These are phyloP conservation scores for Chromobotia macracanthus DNA, from an alignment of 2,797 vertebrate genomes.

Conservation along the genomic window DNA sequence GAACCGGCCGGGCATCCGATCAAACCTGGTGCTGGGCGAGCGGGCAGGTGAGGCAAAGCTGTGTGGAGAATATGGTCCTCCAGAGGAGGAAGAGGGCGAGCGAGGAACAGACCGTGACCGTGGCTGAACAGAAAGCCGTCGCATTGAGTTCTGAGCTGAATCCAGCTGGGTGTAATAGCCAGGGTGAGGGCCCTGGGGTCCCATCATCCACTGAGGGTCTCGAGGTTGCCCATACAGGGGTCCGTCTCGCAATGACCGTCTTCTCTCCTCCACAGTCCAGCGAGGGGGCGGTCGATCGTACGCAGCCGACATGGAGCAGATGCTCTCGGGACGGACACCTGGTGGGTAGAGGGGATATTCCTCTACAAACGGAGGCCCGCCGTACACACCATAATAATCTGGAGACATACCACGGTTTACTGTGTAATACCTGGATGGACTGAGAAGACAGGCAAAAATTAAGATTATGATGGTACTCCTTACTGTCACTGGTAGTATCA, in stretches of 20 bases:
- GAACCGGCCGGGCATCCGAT: slow-evolving; percentile 74
- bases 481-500: no score
- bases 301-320: slow-evolving; percentile 88
- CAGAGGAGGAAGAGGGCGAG: slow-evolving; percentile 87
- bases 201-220: slow-evolving; percentile 62
- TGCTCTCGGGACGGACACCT: slow-evolving; percentile 88
- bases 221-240: slow-evolving; percentile 64
- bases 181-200: slow-evolving; percentile 60
- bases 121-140: slow-evolving; percentile 89
- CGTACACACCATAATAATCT: slow-evolving; percentile 83
- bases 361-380: slow-evolving; percentile 82
- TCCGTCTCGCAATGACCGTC: slow-evolving; percentile 83
- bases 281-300: slow-evolving; percentile 81
- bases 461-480: no score
- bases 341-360: slow-evolving; percentile 87
- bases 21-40: slow-evolving; percentile 84
- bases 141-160: slow-evolving; percentile 78
- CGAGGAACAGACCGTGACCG: slow-evolving; percentile 89
- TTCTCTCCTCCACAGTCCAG: slow-evolving; percentile 86
- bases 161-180: slow-evolving; percentile 83
- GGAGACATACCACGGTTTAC: slow-evolving; percentile 76
- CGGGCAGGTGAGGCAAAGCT: slow-evolving; percentile 85
- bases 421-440: slow-evolving; percentile 84
- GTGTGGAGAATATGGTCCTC: slow-evolving; percentile 83
- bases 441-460: slow-evolving; percentile 57